Base-by-base conservation (phyloP, 2,797 vertebrate genomes). In the Sebastes oblongus region DNA sequence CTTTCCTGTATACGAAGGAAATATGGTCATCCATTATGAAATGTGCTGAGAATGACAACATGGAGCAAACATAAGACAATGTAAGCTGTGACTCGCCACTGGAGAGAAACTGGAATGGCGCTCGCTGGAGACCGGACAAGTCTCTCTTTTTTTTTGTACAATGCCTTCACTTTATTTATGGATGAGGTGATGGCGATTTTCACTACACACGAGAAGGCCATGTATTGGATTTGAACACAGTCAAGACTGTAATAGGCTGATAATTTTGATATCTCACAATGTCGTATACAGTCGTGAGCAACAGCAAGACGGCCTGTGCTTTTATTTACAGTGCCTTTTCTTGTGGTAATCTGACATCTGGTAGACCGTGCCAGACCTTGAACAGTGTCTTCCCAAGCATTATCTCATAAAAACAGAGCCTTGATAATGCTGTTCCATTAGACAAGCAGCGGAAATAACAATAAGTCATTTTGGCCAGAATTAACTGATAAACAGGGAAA, bases 11-110 rank as follows among this genome's bases (percentile, higher is more conserved):
- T 92, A 93, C 89, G 74, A 90, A 83, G 92, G 92, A 93, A 93
- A 93, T 92, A 90, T 91, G 92, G 93, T 93, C 92, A 86, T 90
- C 91, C 88, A 92, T 94, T 92, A 89, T 92, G 88, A 91, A 94
- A 93, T 94, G 91, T 94, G 93, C 93, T 91, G 93, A 94, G 92
- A 94, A 91, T 89, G 93, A 93, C 90, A 92, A 93, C 91, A 86
- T 62, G 85, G 86, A 85, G 88, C 89, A 93, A 91, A 94, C 92
- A 93, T 90, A 87, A 92, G 89, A 90, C 77, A 83, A 88, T 82
- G 82, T 83, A 68, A 86, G 85, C 88, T 54, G 78, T 60, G 84
- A 80, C 78, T 88, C 20, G 86, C 65, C 75, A 75, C 73, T 66
- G 69, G 67, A 78, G 81, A 82, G 83, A 50, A 50, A 50, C 46